These are phyloP conservation scores for Aphaenogaster floridana DNA, from an alignment of 1,140 invertebrate genomes.

Conservation along the genomic window DNA sequence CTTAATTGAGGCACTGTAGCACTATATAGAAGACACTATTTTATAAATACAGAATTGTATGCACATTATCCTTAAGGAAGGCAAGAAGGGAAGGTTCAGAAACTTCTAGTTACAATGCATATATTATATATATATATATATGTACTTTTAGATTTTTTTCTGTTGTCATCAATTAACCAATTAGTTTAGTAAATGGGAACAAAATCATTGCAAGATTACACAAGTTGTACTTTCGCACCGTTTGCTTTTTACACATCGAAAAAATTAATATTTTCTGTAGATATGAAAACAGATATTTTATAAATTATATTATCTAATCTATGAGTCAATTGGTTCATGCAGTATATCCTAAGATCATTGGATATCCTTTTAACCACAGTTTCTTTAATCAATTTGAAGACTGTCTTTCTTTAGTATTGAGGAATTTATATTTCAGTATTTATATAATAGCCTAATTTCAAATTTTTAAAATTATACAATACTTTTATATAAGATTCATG, in stretches of 20 bases:
- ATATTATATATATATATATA: no score
- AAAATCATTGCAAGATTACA: conserved; percentile 9
- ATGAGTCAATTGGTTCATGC: conserved; percentile 5
- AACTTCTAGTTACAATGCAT: not conserved
- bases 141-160: not conserved
- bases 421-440: not conserved
- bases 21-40: conserved; percentile 19
- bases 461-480: not conserved
- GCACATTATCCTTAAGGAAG: conserved; percentile 2
- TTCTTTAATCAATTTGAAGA: not conserved
- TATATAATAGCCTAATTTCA: not conserved
- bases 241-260: conserved; percentile 6
- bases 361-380: not conserved
- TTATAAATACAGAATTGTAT: conserved; percentile 48
- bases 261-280: not conserved
- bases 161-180: not conserved
- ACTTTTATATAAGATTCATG: not conserved
- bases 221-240: not conserved
- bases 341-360: not conserved
- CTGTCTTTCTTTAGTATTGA: not conserved
- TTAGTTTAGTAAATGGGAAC: not conserved
- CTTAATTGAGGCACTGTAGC: conserved; percentile 36
- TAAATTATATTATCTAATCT: conserved; percentile 15
- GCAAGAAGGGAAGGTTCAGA: conserved; percentile 19
- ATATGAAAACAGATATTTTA: conserved; percentile 2